phyloP scores from a whole-genome alignment of 1,140 invertebrate genomes.

The Drosophila bocqueti region DNA sequence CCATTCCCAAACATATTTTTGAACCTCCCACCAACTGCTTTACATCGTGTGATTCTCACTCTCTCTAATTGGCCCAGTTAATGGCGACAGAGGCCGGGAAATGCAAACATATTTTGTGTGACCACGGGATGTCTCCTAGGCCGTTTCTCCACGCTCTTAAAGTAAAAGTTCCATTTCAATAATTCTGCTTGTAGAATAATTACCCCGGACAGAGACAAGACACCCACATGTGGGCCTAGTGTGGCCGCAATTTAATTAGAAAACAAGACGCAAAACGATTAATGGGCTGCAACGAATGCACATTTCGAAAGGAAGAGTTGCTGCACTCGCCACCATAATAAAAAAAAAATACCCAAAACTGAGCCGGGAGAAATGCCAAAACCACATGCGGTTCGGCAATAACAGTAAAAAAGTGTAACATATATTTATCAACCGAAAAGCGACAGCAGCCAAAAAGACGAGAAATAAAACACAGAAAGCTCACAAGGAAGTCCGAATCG shows the following conservation, averaged over 20 bases:
- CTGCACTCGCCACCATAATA: conserved; percentile 20
- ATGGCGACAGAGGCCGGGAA: conserved; percentile 20
- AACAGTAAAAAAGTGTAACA: conserved; percentile 69
- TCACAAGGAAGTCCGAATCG: conserved; percentile 59
- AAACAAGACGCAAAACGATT: conserved; percentile 53
- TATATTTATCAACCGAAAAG: conserved; percentile 64
- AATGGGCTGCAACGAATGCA: conserved; percentile 51
- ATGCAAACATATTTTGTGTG: conserved; percentile 12
- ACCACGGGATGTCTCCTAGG: conserved; percentile 27
- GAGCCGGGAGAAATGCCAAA: conserved; percentile 58
- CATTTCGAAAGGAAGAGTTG: conserved; percentile 65
- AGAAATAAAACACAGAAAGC: conserved; percentile 47
- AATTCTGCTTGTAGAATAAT: conserved; percentile 65
- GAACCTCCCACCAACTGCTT: conserved; percentile 26
- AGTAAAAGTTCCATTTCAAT: conserved; percentile 62
- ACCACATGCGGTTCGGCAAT: conserved; percentile 63
- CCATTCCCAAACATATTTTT: conserved; percentile 2
- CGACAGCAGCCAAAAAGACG: conserved; percentile 39
- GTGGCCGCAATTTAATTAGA: conserved; percentile 64
- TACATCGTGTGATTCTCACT: conserved; percentile 46
- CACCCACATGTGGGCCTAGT: conserved; percentile 51
- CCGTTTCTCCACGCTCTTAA: conserved; percentile 9
- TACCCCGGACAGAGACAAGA: conserved; percentile 44
- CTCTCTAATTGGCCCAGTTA: conserved; percentile 57
- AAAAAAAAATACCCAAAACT: conserved; percentile 4